phyloP scores from a whole-genome alignment of 2,113 vertebrate genomes.

The Paradisaea rubra region DNA sequence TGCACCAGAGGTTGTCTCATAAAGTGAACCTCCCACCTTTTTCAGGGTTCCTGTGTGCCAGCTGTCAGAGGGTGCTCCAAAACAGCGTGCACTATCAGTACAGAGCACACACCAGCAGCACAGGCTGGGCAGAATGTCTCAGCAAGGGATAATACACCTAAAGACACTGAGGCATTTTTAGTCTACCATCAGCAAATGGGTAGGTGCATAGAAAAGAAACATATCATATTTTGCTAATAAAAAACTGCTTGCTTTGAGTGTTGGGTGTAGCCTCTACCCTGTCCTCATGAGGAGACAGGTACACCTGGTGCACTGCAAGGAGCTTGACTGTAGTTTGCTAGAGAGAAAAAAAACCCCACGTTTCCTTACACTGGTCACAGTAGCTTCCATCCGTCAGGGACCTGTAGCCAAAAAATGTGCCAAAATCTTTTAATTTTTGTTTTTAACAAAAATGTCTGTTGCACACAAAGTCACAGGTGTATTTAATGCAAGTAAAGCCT shows the following conservation, averaged over 20 bases:
- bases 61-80: neutral
- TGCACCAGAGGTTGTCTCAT: neutral
- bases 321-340: neutral
- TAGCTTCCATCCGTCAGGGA: neutral
- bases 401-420: neutral
- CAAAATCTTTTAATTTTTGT: neutral
- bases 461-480: neutral
- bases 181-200: neutral
- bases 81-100: rapidly evolving
- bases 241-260: neutral
- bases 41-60: neutral
- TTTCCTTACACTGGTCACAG: neutral
- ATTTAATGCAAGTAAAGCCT: neutral
- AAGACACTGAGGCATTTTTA: neutral
- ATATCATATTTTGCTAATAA: neutral
- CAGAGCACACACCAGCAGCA: neutral
- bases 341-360: rapidly evolving
- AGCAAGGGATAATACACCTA: neutral
- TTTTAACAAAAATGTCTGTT: neutral
- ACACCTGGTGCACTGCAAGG: neutral
- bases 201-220: neutral
- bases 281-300: neutral
- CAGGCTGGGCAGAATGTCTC: neutral
- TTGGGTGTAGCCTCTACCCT: neutral
- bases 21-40: neutral